These are phyloP conservation scores for Drosophila parabipectinata DNA, from an alignment of 1,140 invertebrate genomes.

Conservation along the genomic window DNA sequence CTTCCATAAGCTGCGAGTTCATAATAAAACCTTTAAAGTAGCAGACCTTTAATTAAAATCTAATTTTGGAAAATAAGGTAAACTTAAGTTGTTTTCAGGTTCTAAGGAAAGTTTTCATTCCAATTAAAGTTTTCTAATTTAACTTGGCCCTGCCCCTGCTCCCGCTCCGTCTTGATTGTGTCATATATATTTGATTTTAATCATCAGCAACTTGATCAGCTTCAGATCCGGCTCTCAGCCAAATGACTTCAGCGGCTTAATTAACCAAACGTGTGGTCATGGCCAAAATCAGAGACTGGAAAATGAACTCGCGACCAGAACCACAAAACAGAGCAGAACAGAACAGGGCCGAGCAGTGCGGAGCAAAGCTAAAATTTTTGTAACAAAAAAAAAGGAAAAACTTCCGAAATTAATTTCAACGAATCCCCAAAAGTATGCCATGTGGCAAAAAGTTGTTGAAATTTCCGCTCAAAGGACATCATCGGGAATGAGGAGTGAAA, in stretches of 20 bases:
- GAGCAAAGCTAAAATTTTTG: neutral
- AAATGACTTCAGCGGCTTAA: constrained; percentile 31
- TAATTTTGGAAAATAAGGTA: constrained; percentile 13
- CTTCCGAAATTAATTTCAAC: constrained; percentile 40
- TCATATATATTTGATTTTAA: constrained; percentile 11
- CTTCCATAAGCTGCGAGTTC: neutral
- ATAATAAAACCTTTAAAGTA: neutral
- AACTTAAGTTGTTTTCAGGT: neutral
- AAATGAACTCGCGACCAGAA: constrained; percentile 36
- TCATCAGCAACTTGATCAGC: constrained; percentile 21
- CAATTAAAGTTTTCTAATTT: constrained; percentile 45
- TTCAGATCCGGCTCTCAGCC: constrained; percentile 9
- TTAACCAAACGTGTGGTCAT: constrained; percentile 44
- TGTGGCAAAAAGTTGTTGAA: constrained; percentile 49
- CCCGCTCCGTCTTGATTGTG: constrained; percentile 1
- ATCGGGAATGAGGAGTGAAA: constrained; percentile 8
- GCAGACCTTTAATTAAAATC: constrained; percentile 20
- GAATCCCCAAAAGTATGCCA: constrained; percentile 51
- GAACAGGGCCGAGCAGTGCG: neutral
- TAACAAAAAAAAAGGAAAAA: constrained; percentile 14
- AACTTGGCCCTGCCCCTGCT: constrained; percentile 7
- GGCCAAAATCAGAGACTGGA: constrained; percentile 41
- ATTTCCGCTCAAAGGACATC: constrained; percentile 15
- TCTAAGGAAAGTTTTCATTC: constrained; percentile 11
- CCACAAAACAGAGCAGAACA: constrained; percentile 20